A percentile compares a stretch with the other conserved stretches of the same genome.
Evolutionary conservation across 2,113 vertebrate species (phyloP).

Genomic region (Silurus meridionalis): DNA sequence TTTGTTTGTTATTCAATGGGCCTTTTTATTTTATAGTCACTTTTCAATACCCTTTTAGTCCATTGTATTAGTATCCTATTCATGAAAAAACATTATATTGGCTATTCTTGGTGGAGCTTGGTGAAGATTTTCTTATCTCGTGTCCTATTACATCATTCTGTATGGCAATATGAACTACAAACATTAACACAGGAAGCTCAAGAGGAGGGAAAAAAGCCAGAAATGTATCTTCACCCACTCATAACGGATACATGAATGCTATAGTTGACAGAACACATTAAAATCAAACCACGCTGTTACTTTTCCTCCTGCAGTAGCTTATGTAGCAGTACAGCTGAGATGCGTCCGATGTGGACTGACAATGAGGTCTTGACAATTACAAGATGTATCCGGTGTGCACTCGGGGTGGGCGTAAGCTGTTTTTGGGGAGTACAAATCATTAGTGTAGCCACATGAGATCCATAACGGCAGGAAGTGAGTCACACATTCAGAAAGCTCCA

Average conservation of each 20-base stretch:
- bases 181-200: neutral
- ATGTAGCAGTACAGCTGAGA: neutral
- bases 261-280: neutral
- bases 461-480: neutral
- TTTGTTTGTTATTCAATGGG: neutral
- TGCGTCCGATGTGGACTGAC: neutral
- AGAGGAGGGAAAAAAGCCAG: neutral
- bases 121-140: neutral
- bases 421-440: neutral
- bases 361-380: neutral
- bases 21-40: neutral
- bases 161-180: neutral
- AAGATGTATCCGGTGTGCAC: neutral
- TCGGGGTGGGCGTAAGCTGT: conserved; percentile 13
- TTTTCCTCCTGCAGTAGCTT: neutral
- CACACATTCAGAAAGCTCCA: conserved; percentile 2
- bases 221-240: neutral
- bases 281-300: neutral
- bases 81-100: neutral
- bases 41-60: neutral
- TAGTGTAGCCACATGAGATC: conserved; percentile 13
- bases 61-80: neutral
- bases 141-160: neutral
- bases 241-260: neutral
- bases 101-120: neutral